Base-by-base conservation (phyloP, 2,888 invertebrate genomes). In the Hypomecis punctinalis region DNA sequence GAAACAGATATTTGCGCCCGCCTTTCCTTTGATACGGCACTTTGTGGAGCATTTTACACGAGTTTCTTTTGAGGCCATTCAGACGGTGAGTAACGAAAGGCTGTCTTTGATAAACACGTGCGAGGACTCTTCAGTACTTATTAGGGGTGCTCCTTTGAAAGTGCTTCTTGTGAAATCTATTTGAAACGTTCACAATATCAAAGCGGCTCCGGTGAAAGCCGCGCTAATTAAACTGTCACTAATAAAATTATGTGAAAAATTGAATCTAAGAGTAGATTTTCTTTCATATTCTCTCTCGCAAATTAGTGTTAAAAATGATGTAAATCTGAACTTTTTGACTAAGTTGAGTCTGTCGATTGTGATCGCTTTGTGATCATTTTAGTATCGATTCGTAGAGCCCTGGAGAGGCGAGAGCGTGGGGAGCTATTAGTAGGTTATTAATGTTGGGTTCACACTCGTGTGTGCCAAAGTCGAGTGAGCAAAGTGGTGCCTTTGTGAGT, bases 71-170 rank as follows among this genome's bases (percentile, higher is more conserved):
- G 93, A 93, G 91, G 89, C 92, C 91, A 92, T 93, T 93, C 93
- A 93, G 88, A 92, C 93, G 91, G 90, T 91, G 90, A 92, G 92
- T 92, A 93, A 92, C 92, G 93, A 92, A 93, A 93, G 92, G 92
- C 92, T 92, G 93, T 92, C 93, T 93, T 92, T 93, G 92, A 92
- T 93, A 92, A 93, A 93, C 93, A 93, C 93, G 93, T 93, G 91
- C 92, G 92, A 91, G 93, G 90, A 92, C 92, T 93, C 93, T 92
- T 92, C 91, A 91, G 92, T 92, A 91, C 92, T 92, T 93, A 93
- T 93, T 92, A 93, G 92, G 91, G 91, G 90, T 89, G 90, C 91
- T 91, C 91, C 92, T 93, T 92, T 92, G 90, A 91, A 90, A 90
- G 88, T 89, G 90, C 89, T 91, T 89, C 92, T 91, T 85, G 90